These are phyloP conservation scores for Cephus rjabovi DNA, from an alignment of 2,888 invertebrate species.

Conservation along the genomic window DNA sequence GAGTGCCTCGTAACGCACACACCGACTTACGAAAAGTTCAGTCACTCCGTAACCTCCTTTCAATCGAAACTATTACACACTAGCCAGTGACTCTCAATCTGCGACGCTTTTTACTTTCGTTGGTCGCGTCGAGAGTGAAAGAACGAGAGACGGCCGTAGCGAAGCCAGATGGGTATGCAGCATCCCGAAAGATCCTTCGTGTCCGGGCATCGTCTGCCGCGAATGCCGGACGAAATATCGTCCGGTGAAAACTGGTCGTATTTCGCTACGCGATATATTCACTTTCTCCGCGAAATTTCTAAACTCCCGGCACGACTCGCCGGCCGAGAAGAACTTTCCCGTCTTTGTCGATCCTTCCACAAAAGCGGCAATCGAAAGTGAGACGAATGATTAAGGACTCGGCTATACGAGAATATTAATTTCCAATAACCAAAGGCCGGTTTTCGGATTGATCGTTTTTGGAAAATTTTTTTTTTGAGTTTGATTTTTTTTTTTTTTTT, in stretches of 20 bases:
- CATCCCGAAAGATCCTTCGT: neutral
- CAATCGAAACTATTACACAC: slow-evolving; percentile 67
- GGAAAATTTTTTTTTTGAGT: no score
- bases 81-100: slow-evolving; percentile 59
- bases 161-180: neutral
- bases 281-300: slow-evolving; percentile 9
- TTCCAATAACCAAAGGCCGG: no score
- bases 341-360: no score
- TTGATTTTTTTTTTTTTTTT: no score
- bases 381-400: no score
- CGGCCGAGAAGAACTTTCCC: neutral
- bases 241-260: neutral
- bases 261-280: neutral
- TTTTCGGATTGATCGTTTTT: no score
- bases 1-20: slow-evolving; percentile 42
- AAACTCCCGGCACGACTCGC: neutral
- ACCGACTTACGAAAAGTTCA: slow-evolving; percentile 59
- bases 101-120: slow-evolving; percentile 52
- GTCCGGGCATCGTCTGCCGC: neutral
- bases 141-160: no score
- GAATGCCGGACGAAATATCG: neutral
- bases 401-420: no score
- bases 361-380: no score
- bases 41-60: slow-evolving; percentile 67
- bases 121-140: slow-evolving; percentile 13